These are phyloP conservation scores for Glareola pratincola DNA, from an alignment of 2,113 vertebrate genomes.

Conservation along the genomic window DNA sequence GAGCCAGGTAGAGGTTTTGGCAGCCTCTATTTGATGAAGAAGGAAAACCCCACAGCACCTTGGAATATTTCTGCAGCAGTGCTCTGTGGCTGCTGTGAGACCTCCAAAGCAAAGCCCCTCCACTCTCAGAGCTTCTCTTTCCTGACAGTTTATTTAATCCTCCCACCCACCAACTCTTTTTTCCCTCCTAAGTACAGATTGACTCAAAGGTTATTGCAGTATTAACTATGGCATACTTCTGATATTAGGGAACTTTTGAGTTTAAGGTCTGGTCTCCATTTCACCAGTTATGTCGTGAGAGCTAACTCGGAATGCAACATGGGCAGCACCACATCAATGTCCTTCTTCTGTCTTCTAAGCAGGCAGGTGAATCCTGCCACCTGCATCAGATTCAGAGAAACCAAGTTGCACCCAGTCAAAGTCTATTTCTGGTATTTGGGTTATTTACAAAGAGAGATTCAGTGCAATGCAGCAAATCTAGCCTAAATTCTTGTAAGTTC, in stretches of 20 bases:
- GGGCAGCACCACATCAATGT: not conserved
- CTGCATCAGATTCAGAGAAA: not conserved
- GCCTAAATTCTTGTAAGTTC: not conserved
- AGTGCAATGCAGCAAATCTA: not conserved
- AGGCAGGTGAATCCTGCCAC: not conserved
- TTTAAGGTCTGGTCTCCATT: not conserved
- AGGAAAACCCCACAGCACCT: not conserved
- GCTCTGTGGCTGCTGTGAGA: not conserved
- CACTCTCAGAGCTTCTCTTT: not conserved
- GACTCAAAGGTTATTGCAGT: not conserved
- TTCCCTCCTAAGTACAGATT: not conserved
- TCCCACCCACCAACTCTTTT: not conserved
- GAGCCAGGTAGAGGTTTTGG: not conserved
- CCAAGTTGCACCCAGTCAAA: not conserved
- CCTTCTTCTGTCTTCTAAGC: not conserved
- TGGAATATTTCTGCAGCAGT: not conserved
- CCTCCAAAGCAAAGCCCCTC: not conserved
- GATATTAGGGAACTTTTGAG: not conserved
- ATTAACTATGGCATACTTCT: not conserved
- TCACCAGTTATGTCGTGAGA: rapidly evolving
- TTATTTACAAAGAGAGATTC: not conserved
- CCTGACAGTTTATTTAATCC: not conserved
- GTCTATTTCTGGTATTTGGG: conserved; percentile 5
- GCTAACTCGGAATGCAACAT: not conserved
- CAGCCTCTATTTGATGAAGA: not conserved